These are phyloP conservation scores for Herpetotheres cachinnans DNA, from an alignment of 2,113 vertebrate species.

Conservation along the genomic window DNA sequence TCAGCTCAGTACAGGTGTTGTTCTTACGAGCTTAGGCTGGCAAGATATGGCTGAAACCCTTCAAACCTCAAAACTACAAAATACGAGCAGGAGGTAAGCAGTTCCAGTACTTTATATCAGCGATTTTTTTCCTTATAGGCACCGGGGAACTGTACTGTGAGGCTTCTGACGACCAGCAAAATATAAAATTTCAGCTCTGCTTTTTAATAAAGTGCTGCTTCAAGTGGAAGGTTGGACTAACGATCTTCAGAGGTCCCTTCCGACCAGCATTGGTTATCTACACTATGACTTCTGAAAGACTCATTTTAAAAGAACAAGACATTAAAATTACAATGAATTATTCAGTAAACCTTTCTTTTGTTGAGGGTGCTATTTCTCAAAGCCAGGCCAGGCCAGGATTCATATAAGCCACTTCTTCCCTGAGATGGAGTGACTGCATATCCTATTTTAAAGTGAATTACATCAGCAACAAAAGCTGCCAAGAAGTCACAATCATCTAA, in stretches of 20 bases:
- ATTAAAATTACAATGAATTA: background rate
- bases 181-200: background rate
- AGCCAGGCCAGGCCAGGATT: background rate
- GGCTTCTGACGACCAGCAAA: background rate
- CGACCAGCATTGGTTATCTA: background rate
- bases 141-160: background rate
- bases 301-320: background rate
- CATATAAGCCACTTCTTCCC: background rate
- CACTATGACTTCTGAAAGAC: background rate
- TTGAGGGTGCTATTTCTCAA: background rate
- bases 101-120: background rate
- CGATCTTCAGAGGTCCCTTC: background rate
- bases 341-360: background rate
- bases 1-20: background rate
- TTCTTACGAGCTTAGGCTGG: fast-evolving
- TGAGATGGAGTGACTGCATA: background rate
- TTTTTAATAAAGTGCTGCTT: background rate
- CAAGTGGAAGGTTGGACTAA: too few relatives aligned
- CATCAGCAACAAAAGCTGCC: background rate
- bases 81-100: background rate
- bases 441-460: background rate
- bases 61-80: background rate
- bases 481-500: background rate
- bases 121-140: background rate
- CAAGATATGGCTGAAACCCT: background rate